Evolutionary conservation across 35 echinoderm and acorn worm species (phyloP), one percentile per base, ranked within the genome.

Genomic region (Apostichopus japonicus): DNA sequence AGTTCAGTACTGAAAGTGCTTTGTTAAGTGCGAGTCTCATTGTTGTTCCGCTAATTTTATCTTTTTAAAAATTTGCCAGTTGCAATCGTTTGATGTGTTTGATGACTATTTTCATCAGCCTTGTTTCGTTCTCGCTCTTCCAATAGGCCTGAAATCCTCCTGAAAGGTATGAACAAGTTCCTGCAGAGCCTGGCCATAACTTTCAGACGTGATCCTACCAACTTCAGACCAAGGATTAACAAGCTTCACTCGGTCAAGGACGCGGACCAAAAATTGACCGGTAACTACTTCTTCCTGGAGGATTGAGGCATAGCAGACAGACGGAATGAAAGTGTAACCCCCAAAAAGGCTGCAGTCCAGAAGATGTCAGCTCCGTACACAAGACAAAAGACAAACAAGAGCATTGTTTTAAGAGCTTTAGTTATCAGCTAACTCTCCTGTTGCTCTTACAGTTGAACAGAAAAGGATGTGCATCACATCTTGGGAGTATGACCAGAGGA

Each of bases 271-370:
- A 99, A 99, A 90, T 93, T 72, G 27, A 77, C 86, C 33, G 97
- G 97, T 19, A 94, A 99, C 81, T 99, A 92, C 92, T 99, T 99
- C 95, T 99, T 99, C 92, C 89, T 99, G n/a, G 97, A 99, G 63
- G 97, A 99, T 77, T 99, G 94, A 92, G 56, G 16, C 53, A 3
- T 44, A 87, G 55, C 57, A 61, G 57, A 23, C n/a, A 75, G n/a
- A 75, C n/a, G 71, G 71, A 19, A 2, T 21, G 71, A 23, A 23
- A 61, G 71, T 3, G 6, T 19, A 21, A n/a, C 15, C 71, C 71
- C 15, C n/a, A 75, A 23, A 15, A 15, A n/a, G 71, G 14, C 17
- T 75, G 71, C n/a, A 75, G 71, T 75, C 15, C 71, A 19, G 21
- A 19, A 75, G 21, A 23, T 19, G 17, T 75, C 6, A 19, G 19